Evolutionary conservation across 2,113 vertebrate genomes (phyloP).

Genomic region (Mus musculus): DNA sequence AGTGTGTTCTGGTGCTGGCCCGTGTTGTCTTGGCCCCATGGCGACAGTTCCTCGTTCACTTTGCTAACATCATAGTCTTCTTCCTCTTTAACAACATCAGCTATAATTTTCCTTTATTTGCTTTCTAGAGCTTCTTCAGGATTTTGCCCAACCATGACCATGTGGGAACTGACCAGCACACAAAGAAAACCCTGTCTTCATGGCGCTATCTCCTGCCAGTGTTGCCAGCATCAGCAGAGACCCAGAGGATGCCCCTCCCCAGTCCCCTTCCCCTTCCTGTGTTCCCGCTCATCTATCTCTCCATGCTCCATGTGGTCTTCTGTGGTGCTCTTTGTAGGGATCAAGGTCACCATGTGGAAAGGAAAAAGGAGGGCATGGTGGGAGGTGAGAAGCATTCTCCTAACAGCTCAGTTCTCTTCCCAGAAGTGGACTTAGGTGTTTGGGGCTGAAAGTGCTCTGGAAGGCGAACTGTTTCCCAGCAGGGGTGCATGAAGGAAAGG

Average conservation of each 20-base stretch:
- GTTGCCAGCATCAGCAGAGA: neutral
- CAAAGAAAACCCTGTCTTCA: neutral
- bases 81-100: slow-evolving; percentile 1
- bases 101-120: neutral
- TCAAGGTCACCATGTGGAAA: neutral
- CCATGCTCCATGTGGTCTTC: neutral
- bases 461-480: neutral
- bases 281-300: too few relatives aligned
- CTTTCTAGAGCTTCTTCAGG: neutral
- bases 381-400: neutral
- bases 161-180: neutral
- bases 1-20: neutral
- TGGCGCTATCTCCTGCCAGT: neutral
- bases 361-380: neutral
- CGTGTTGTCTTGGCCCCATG: neutral
- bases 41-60: neutral
- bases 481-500: neutral
- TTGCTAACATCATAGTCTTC: neutral
- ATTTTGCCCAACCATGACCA: neutral
- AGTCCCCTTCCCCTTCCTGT: accelerated
- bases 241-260: neutral
- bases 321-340: neutral
- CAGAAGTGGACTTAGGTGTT: neutral
- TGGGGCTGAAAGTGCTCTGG: too few relatives aligned
- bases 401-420: neutral